Base-by-base conservation (phyloP, 2,888 invertebrate species). In the Erebia aethiops region DNA sequence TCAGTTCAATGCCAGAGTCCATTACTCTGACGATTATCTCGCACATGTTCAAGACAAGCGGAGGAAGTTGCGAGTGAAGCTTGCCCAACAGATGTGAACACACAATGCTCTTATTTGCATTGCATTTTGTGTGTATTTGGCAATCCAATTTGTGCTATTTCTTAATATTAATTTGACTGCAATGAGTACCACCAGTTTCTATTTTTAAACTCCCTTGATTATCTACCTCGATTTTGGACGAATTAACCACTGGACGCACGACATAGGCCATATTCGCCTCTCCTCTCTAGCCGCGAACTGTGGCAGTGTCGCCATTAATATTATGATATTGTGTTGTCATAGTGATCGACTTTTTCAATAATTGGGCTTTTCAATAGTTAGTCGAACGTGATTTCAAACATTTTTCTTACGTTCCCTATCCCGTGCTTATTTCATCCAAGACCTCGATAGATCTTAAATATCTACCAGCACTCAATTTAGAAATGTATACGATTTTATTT, bases 1-100 rank as follows among this genome's bases (percentile, higher is more conserved):
- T 63, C 35, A 63, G 63, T 46, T 63, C 63, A 63, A 63, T 64
- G 64, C 54, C 64, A 63, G 41, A 63, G 35, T 54, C n/a, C 18
- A 54, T 54, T 41, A 41, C 18, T 41, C 35, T 35, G 64, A 67
- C 70, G 60, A 60, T 60, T 51, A 72, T 70, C 58, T 69, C 26
- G 11, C 72, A 72, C 72, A 72, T 67, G 72, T 67, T 66, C 62
- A 52, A 58, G 65, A 70, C 66, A 70, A 65, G 54, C 46, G 56
- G 54, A 71, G 73, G 73, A 69, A 69, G 71, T 73, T 71, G 73
- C 70, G 58, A 66, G 61, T n/a, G 51, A 51, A 49, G 63, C 57
- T 70, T 70, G 65, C 71, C 54, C 14, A 66, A 71, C 73, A 73
- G 66, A 71, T 73, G 71, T 73, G 71, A 61, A 71, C 46, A 58